Conservation (phyloP, 1,140 invertebrate genomes). For the Drosophila sp. region DNA sequence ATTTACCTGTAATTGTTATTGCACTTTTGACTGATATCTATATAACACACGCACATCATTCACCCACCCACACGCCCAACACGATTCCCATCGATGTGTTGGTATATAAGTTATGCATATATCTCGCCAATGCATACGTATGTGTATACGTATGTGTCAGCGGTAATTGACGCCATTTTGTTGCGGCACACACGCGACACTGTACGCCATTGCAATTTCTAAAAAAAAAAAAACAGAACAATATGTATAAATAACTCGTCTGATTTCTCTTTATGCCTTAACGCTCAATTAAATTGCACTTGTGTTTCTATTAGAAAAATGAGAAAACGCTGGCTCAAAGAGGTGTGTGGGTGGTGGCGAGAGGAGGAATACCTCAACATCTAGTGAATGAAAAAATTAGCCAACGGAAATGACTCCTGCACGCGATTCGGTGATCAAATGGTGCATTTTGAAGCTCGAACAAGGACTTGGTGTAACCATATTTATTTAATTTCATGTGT, state of each 20-base stretch:
- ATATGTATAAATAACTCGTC: conserved; percentile 45
- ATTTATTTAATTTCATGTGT: conserved; percentile 43
- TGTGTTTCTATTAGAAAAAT: conserved; percentile 48
- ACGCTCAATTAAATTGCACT: conserved; percentile 74
- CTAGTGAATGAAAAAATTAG: conserved; percentile 47
- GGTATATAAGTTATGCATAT: conserved; percentile 6
- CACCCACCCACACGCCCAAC: not conserved
- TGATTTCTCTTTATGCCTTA: conserved; percentile 64
- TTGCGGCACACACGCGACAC: conserved; percentile 45
- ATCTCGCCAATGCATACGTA: not conserved
- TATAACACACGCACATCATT: conserved; percentile 3
- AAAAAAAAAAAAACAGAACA: not conserved
- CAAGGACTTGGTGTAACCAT: conserved; percentile 35
- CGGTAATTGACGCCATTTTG: conserved; percentile 70
- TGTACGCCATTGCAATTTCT: conserved; percentile 25
- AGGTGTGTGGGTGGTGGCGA: not conserved
- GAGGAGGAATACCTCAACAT: not conserved
- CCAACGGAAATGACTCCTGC: conserved; percentile 53
- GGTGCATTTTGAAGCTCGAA: conserved; percentile 22
- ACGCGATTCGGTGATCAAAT: conserved; percentile 67
- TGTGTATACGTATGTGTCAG: conserved; percentile 36
- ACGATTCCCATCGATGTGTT: not conserved
- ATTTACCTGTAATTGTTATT: not conserved
- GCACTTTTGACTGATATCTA: conserved; percentile 10
- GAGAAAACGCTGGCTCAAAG: not conserved